Base-by-base conservation (phyloP, 1,140 invertebrate genomes). In the Drosophila kikkawai region DNA sequence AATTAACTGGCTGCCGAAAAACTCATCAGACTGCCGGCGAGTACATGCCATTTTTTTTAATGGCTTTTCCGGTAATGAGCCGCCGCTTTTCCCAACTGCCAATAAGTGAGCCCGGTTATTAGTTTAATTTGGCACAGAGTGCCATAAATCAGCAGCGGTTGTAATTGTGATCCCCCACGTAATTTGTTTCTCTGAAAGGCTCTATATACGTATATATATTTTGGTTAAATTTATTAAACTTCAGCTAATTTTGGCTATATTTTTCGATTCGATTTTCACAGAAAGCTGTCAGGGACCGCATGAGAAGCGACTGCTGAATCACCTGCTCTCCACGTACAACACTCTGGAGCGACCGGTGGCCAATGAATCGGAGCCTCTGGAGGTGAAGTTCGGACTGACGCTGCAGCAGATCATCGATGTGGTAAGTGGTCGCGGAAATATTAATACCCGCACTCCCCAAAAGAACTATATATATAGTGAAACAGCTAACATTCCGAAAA, bases 361-460 rank as follows among this genome's bases (percentile, higher is more conserved):
- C 78, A 99, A 99, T 93, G 98, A 99, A 94, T 97, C 97, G 63
- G 96, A 98, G 85, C 96, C 98, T 13, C 94, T 99, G 44, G 95
- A 98, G 93, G 98, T 99, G 63, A 97, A 96, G 90, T 98, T 99
- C 93, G 98, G 98, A 79, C 95, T 99, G 83, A 98, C 98, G 57
- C 94, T 99, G 71, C 98, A 99, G 94, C 99, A 99, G 94, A 99
- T 99, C 88, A 99, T 99, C 92, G 98, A 99, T 94, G 98, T 99
- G 96, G 99, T 99, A 94, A 97, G 97, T 95, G 79, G 94, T 70
- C 67, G 65, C 34, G 19, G 48, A 13, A 1, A 34, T 34, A 29
- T 29, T 29, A 8, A 50, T 19, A 2, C 8, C 37, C 13, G 1
- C 12, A 42, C 5, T 15, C 9, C 37, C 47, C 66, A 19, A 15